A percentile compares a stretch with the other conserved stretches of the same genome.
Evolutionary conservation across 2,797 vertebrate genomes (phyloP).

Genomic region (Myripristis murdjan): DNA sequence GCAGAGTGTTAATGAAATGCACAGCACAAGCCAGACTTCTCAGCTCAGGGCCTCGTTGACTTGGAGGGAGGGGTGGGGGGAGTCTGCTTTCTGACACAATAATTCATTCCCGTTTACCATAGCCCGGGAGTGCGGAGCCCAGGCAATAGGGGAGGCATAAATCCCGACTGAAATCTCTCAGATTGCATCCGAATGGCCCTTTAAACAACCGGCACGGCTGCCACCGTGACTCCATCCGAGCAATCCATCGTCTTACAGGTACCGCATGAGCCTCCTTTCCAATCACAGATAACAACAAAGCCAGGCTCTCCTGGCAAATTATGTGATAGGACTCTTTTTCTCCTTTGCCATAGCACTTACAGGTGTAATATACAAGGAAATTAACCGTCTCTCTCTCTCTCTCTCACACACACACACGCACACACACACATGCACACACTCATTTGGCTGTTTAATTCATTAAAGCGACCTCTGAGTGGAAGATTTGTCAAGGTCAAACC

Average conservation of each 20-base stretch:
- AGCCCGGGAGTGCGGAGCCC: conserved; percentile 54
- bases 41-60: conserved; percentile 38
- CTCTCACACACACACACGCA: neutral
- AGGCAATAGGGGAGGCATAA: conserved; percentile 71
- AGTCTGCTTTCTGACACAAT: conserved; percentile 67
- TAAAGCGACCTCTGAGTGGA: conserved; percentile 26
- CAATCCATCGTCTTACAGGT: conserved; percentile 63
- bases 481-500: conserved; percentile 63
- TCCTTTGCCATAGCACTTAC: conserved; percentile 37
- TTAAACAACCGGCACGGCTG: conserved; percentile 79
- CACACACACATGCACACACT: neutral
- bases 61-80: conserved; percentile 22
- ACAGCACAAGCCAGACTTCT: conserved; percentile 47
- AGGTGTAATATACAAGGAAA: conserved; percentile 26
- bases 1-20: conserved; percentile 68
- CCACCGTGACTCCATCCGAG: conserved; percentile 60
- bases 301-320: conserved; percentile 50
- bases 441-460: conserved; percentile 17
- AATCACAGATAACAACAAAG: conserved; percentile 67
- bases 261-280: conserved; percentile 55
- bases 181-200: conserved; percentile 83
- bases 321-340: conserved; percentile 27
- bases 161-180: conserved; percentile 78
- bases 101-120: conserved; percentile 75
- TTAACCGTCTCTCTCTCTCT: too few species aligned